Evolutionary conservation across 2,797 vertebrate genomes (phyloP).

Genomic region (Hoplostethus mediterraneus): DNA sequence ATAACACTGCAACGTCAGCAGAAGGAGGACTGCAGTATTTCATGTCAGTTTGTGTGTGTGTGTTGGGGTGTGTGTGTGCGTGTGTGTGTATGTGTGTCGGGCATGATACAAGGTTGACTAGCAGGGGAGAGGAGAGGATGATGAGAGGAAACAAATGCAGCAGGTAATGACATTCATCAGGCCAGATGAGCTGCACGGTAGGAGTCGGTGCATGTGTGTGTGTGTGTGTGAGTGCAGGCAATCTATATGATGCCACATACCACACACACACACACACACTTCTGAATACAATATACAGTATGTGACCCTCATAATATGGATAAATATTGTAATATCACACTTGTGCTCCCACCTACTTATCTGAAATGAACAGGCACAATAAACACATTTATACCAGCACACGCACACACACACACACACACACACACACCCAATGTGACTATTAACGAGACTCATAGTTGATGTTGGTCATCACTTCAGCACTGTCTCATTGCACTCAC

Average conservation of each 20-base stretch:
- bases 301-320: slow-evolving; percentile 25
- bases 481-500: slow-evolving; percentile 38
- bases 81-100: slow-evolving; percentile 21
- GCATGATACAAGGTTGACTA: slow-evolving; percentile 29
- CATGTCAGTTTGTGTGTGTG: slow-evolving; percentile 18
- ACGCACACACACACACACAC: slow-evolving; percentile 23
- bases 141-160: slow-evolving; percentile 56
- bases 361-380: slow-evolving; percentile 49
- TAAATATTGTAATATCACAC: slow-evolving; percentile 49
- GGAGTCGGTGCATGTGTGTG: slow-evolving; percentile 19
- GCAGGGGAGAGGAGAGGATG: slow-evolving; percentile 32
- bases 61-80: slow-evolving; percentile 17
- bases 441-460: slow-evolving; percentile 45
- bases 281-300: slow-evolving; percentile 25
- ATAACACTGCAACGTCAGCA: slow-evolving; percentile 57
- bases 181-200: slow-evolving; percentile 31
- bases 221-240: not conserved
- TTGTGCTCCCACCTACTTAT: slow-evolving; percentile 38
- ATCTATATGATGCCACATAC: not conserved
- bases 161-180: slow-evolving; percentile 61
- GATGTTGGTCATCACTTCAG: slow-evolving; percentile 51
- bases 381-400: slow-evolving; percentile 40
- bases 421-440: slow-evolving; percentile 13
- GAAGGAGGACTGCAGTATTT: slow-evolving; percentile 40
- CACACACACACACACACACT: slow-evolving; percentile 12